Conservation (phyloP, 2,888 invertebrate genomes). For the Troides helena region DNA sequence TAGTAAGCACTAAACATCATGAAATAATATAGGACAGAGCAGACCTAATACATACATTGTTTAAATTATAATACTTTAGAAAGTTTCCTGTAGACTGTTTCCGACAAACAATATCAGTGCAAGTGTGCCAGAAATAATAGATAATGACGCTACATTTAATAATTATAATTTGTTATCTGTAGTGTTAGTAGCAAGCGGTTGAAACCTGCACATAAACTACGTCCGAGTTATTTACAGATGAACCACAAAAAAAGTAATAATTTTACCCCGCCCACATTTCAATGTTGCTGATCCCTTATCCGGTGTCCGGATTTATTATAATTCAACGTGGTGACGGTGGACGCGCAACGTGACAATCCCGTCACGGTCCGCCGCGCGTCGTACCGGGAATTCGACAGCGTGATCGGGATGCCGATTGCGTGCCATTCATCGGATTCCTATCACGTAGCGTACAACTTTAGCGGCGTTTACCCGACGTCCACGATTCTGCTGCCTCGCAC, state of each 20-base stretch:
- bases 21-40: too few relatives aligned
- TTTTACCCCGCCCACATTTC: slow-evolving; percentile 11
- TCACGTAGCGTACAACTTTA: slow-evolving; percentile 42
- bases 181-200: too few relatives aligned
- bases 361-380: slow-evolving; percentile 31
- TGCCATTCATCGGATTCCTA: slow-evolving; percentile 34
- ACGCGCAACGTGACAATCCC: slow-evolving; percentile 41
- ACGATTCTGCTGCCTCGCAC: slow-evolving; percentile 35
- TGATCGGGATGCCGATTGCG: slow-evolving; percentile 50
- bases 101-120: too few relatives aligned
- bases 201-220: too few relatives aligned
- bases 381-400: slow-evolving; percentile 53
- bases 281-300: slow-evolving; percentile 26
- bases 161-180: too few relatives aligned
- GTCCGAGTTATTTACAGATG: background rate
- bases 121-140: too few relatives aligned
- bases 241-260: background rate
- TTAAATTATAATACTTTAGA: too few relatives aligned
- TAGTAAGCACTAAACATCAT: too few relatives aligned
- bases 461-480: slow-evolving; percentile 42
- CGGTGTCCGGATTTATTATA: slow-evolving; percentile 23
- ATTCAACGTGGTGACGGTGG: slow-evolving; percentile 35
- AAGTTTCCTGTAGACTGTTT: too few relatives aligned
- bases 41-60: too few relatives aligned
- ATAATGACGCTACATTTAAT: too few relatives aligned